Evolutionary conservation across 2,888 invertebrate species (phyloP), one percentile per base, ranked within the genome.

Genomic region (Acanthosepion pharaonis): DNA sequence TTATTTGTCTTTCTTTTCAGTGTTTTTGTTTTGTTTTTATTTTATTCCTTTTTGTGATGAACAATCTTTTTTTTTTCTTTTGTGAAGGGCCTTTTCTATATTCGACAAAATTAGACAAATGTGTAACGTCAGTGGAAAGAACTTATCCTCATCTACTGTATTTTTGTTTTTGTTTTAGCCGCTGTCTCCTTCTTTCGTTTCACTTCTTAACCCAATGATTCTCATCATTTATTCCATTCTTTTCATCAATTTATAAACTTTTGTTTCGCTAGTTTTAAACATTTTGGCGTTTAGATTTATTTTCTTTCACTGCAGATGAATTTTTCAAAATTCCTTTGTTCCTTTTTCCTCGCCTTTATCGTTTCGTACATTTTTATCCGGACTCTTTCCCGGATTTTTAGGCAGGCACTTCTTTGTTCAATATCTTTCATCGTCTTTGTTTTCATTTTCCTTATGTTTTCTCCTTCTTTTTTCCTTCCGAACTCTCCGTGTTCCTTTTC

Each of bases 21-120:
- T 42, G 42, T 42, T 42, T 42, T 42, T 42, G 42, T n/a, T 78
- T 78, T 9, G 23, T 5, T 15, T 15, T 15, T n/a, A 33, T n/a
- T 11, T n/a, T 15, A 1, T n/a, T 15, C 15, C 0, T n/a, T n/a
- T 15, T 5, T 78, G 1, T 33, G 2, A 2, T 15, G 3, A 78
- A 33, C 9, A 4, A 59, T 78, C 11, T 78, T n/a, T 78, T n/a
- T n/a, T 28, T 28, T 78, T n/a, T n/a, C 4, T 78, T 9, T 0
- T 11, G 1, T 64, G 78, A 15, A 11, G 78, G 9, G 33, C 5
- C 20, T 78, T 15, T 78, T 78, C n/a, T 78, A 18, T 78, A 78
- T 78, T 33, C 33, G 78, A 78, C n/a, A 33, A 59, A 59, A 23
- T 59, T 78, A 78, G n/a, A 78, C n/a, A 78, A 78, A 78, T 33